These are phyloP conservation scores for Chloebia gouldiae DNA, from an alignment of 2,113 vertebrate genomes.

Conservation along the genomic window DNA sequence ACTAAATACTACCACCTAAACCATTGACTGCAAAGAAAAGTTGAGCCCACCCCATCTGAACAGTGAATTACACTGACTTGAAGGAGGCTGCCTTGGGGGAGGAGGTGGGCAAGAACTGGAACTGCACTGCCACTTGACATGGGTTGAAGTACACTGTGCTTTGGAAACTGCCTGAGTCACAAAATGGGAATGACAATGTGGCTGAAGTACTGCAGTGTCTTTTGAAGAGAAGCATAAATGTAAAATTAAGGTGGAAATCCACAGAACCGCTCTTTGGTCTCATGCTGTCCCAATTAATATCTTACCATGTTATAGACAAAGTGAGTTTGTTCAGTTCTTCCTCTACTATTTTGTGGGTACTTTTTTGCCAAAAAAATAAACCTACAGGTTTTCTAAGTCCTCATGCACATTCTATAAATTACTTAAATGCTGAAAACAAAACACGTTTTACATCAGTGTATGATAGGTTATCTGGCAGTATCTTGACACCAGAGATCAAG, in stretches of 20 bases:
- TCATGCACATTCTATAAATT: background rate
- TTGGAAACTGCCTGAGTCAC: background rate
- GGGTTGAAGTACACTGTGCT: background rate
- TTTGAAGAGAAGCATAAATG: background rate
- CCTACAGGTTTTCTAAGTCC: background rate
- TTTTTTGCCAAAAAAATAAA: background rate
- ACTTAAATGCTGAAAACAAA: background rate
- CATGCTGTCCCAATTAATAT: background rate
- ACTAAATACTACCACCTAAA: background rate
- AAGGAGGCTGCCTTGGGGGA: background rate
- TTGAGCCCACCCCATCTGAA: background rate
- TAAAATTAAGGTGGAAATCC: background rate
- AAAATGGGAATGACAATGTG: background rate
- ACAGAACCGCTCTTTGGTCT: background rate
- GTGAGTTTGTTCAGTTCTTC: background rate
- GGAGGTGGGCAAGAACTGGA: background rate
- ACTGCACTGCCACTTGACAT: background rate
- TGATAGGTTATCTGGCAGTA: background rate
- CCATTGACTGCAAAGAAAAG: background rate
- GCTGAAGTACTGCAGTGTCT: background rate
- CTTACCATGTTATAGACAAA: background rate
- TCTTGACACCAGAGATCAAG: background rate
- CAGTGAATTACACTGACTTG: background rate
- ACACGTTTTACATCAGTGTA: background rate
- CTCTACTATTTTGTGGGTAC: background rate